Base-by-base conservation (phyloP, 2,888 invertebrate genomes). In the Lomographa bimaculata region DNA sequence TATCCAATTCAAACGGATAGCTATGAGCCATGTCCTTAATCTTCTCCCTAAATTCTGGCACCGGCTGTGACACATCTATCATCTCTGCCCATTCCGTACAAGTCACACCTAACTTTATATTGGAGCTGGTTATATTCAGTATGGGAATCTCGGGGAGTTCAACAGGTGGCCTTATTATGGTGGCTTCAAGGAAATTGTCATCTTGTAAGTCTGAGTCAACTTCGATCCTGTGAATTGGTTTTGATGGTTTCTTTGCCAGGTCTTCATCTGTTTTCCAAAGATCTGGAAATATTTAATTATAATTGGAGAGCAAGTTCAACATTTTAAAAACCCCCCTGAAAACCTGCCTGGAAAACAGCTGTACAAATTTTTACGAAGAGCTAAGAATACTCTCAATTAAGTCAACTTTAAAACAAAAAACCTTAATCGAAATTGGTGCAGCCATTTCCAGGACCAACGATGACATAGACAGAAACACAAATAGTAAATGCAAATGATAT, bases 1-100 rank as follows among this genome's bases (percentile, higher is more conserved):
- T 95, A 79, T 99, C 99, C 64, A 99, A 89, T 64, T 98, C 96
- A 81, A 99, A 99, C 1, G 94, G 94, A 80, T 94, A 97, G 43
- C 91, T 91, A 64, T 95, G 93, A 0, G 98, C 98, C 86, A 96
- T 94, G 45, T 94, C 92, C 2, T 96, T 96, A 40, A 98, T 92
- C 62, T 91, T 91, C 55, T 95, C 92, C 28, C 93, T 90, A 64
- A 97, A 98, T 71, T 98, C 94, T 1, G 89, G 90, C 0, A 98
- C 94, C 0, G 97, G 96, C 33, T 92, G 91, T 0, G 93, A 92
- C 0, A 96, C 93, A 72, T 98, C 96, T 17, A 98, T 90, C 77
- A 94, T 91, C 65, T 97, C 94, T 0, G 97, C 98, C 96, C 96
- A 98, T 64, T 96, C 93, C 1, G 93, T 91, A n/a, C 90, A 90